These are phyloP conservation scores for Apteryx owenii DNA, from an alignment of 2,113 vertebrate genomes.

Conservation along the genomic window DNA sequence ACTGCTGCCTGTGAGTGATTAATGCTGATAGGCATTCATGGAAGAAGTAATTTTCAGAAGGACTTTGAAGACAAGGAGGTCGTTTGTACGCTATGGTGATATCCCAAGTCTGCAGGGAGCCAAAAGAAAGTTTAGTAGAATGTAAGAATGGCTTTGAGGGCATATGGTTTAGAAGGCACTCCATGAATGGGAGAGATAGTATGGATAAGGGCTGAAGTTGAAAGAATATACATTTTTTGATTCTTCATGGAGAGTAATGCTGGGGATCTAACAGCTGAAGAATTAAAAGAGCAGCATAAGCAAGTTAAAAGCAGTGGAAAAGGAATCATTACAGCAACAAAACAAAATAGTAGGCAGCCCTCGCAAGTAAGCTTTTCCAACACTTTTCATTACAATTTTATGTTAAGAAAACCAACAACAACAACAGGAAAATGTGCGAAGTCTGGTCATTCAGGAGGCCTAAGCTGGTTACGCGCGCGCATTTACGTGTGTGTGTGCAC, in stretches of 20 bases:
- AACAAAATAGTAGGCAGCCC: neutral
- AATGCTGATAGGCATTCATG: conserved; percentile 30
- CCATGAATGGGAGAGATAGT: neutral
- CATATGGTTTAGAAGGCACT: neutral
- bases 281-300: neutral
- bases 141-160: neutral
- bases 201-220: neutral
- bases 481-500: too few species aligned
- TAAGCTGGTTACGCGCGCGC: too few species aligned
- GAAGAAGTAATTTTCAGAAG: conserved; percentile 33
- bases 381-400: neutral
- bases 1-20: conserved; percentile 49
- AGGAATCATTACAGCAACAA: neutral
- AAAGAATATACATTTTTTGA: neutral
- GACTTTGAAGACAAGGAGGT: conserved; percentile 46
- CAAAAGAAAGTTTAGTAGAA: neutral
- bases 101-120: neutral
- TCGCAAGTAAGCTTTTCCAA: neutral
- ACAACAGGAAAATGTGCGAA: neutral
- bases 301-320: neutral
- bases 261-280: neutral
- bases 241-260: neutral
- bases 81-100: neutral
- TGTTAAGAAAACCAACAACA: neutral
- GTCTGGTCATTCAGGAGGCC: neutral